Evolutionary conservation across 2,797 vertebrate species (phyloP).

Genomic region (Paguma larvata): DNA sequence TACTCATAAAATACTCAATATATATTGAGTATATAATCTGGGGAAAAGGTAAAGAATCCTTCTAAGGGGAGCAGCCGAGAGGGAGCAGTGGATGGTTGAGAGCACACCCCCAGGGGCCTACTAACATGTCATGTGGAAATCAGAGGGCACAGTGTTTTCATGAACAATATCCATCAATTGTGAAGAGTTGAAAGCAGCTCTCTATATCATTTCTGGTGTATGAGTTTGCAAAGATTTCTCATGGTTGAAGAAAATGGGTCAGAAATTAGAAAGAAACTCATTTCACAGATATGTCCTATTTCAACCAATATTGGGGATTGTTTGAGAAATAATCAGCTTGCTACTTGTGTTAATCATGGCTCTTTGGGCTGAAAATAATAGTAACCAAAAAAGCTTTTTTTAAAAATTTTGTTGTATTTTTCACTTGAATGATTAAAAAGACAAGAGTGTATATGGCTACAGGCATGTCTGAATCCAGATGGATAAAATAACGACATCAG

Average conservation of each 20-base stretch:
- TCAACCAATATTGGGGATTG: slow-evolving; percentile 16
- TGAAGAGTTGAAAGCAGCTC: background rate
- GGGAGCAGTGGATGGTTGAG: background rate
- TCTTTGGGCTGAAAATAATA: slow-evolving; percentile 9
- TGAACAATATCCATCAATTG: background rate
- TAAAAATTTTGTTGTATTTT: background rate
- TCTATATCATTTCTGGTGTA: background rate
- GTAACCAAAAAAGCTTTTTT: background rate
- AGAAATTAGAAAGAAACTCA: background rate
- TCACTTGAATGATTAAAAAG: background rate
- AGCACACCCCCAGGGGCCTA: background rate
- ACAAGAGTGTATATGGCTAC: background rate
- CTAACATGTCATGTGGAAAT: background rate
- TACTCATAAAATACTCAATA: no score
- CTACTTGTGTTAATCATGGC: background rate
- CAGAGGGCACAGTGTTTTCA: background rate
- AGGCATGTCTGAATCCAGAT: background rate
- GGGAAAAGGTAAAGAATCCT: background rate
- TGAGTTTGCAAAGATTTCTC: slow-evolving; percentile 32
- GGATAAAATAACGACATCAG: background rate
- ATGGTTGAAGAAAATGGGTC: background rate
- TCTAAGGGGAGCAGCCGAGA: background rate
- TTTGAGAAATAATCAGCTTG: slow-evolving; percentile 44
- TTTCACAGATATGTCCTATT: background rate
- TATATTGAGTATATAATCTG: background rate